Conservation (phyloP, 2,888 invertebrate species). For the Syritta pipiens region DNA sequence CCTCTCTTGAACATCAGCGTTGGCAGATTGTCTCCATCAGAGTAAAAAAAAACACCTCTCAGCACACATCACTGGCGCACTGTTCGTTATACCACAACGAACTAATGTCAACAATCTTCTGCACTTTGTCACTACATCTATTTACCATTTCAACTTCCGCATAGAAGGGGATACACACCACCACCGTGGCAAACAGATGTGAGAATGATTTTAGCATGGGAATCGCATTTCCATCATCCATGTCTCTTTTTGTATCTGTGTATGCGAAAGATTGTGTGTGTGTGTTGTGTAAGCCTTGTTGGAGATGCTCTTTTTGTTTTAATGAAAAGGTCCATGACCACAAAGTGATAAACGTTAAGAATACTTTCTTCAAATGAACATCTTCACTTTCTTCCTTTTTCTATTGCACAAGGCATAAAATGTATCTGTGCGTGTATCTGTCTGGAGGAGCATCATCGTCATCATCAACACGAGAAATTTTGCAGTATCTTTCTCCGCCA, state of each 20-base stretch:
- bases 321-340: constrained; percentile 59
- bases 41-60: neutral
- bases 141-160: constrained; percentile 50
- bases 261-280: neutral
- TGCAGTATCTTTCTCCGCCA: neutral
- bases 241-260: too few relatives aligned
- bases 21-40: neutral
- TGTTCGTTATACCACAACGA: too few relatives aligned
- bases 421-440: neutral
- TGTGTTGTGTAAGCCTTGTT: too few relatives aligned
- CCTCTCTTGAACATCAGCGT: too few relatives aligned
- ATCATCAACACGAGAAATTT: too few relatives aligned
- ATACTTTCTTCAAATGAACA: constrained; percentile 51
- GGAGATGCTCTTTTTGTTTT: neutral
- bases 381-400: constrained; percentile 62
- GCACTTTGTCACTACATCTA: constrained; percentile 36
- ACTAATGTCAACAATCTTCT: constrained; percentile 55
- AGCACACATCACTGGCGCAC: too few relatives aligned
- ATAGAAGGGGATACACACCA: constrained; percentile 36
- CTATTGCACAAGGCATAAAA: neutral
- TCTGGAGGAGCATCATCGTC: neutral
- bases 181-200: neutral
- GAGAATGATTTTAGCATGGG: constrained; percentile 6
- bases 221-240: constrained; percentile 45
- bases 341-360: constrained; percentile 48